These are phyloP conservation scores for Montipora cactus DNA, from an alignment of 64 coral and sea anemone genomes.

Conservation along the genomic window DNA sequence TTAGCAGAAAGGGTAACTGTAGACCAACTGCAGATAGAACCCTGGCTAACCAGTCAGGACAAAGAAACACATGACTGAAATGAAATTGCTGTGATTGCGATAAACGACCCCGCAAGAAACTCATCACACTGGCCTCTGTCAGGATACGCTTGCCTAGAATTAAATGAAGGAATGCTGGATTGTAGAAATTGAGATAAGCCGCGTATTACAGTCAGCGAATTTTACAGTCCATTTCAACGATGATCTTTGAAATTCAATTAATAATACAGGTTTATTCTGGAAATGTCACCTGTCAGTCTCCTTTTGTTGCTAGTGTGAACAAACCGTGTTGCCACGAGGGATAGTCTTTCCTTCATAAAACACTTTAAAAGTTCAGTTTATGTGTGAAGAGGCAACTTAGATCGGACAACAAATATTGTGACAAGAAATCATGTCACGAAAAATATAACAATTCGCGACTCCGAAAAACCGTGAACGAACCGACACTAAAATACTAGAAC, in stretches of 20 bases:
- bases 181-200: neutral
- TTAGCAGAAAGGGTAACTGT: slow-evolving; percentile 85
- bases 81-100: neutral
- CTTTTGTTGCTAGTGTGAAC: neutral
- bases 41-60: slow-evolving; percentile 62
- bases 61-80: neutral
- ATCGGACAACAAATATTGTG: too few relatives aligned
- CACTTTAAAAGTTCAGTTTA: too few relatives aligned
- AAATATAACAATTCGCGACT: too few relatives aligned
- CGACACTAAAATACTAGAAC: too few relatives aligned
- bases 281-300: neutral
- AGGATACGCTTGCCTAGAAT: neutral
- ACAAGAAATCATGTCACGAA: too few relatives aligned
- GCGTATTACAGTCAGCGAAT: neutral
- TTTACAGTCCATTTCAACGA: neutral
- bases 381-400: too few relatives aligned
- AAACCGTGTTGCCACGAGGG: neutral
- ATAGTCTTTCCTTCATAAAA: neutral
- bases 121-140: neutral
- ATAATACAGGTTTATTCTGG: slow-evolving; percentile 11
- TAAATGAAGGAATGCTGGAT: neutral
- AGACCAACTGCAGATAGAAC: slow-evolving; percentile 75
- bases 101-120: neutral
- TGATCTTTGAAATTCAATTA: neutral
- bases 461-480: too few relatives aligned